phyloP scores from a whole-genome alignment of 30 jellyfish, hydroid and myxozoan genomes.

The Cassiopea andromeda region DNA sequence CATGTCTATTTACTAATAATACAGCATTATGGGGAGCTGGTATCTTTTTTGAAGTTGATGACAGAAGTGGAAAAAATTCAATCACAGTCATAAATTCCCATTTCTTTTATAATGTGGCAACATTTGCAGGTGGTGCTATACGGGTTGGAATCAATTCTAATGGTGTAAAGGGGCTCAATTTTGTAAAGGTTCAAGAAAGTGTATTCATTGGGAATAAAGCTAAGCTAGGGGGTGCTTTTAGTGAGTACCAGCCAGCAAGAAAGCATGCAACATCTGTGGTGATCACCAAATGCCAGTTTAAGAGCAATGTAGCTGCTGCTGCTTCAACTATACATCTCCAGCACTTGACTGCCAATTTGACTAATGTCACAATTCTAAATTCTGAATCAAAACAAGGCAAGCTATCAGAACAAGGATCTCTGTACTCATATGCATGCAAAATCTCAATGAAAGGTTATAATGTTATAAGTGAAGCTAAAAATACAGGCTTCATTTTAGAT shows the following conservation, averaged over 20 bases:
- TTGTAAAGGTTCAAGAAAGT: constrained; percentile 7
- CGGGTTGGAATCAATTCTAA: constrained; percentile 51
- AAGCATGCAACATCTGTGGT: neutral
- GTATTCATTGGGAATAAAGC: constrained; percentile 52
- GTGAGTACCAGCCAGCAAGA: constrained; percentile 21
- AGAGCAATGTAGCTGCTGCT: constrained; percentile 7
- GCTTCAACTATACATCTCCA: constrained; percentile 47
- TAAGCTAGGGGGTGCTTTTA: constrained; percentile 76
- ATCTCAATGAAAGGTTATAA: constrained; percentile 4
- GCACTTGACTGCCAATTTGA: constrained; percentile 26
- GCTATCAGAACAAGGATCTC: constrained; percentile 69
- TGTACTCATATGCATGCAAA: constrained; percentile 45
- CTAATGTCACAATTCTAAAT: neutral
- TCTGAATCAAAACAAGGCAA: neutral
- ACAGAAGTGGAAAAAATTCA: constrained; percentile 18
- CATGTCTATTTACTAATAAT: constrained; percentile 38
- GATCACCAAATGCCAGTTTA: constrained; percentile 12
- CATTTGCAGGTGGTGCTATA: constrained; percentile 76
- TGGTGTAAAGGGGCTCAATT: constrained; percentile 14
- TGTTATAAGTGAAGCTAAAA: constrained; percentile 18
- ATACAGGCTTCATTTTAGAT: constrained; percentile 72
- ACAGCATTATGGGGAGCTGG: constrained; percentile 91
- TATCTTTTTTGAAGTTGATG: constrained; percentile 50
- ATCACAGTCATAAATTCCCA: constrained; percentile 4
- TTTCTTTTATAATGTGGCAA: constrained; percentile 50